These are phyloP conservation scores for Crotophaga sulcirostris DNA, from an alignment of 2,113 vertebrate species.

Conservation along the genomic window DNA sequence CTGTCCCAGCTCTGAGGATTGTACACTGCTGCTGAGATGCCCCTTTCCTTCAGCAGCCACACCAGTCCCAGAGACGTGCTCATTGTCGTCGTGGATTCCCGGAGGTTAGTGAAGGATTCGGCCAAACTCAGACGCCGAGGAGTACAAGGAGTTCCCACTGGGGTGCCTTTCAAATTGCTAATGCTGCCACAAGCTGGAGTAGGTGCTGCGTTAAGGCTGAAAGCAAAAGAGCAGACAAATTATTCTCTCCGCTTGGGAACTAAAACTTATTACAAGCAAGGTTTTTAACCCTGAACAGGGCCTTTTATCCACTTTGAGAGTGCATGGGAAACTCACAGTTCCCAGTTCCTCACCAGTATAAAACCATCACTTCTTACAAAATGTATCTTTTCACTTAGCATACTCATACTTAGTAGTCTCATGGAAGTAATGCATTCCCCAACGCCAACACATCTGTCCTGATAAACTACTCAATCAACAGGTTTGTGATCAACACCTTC, in stretches of 20 bases:
- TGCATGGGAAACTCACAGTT: not conserved
- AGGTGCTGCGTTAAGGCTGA: slow-evolving; percentile 79
- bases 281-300: not conserved
- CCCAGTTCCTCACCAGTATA: not conserved
- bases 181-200: slow-evolving; percentile 80
- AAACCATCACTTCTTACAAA: not conserved
- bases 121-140: slow-evolving; percentile 91
- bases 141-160: slow-evolving; percentile 89
- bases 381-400: not conserved
- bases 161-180: slow-evolving; percentile 84
- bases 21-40: slow-evolving; percentile 93
- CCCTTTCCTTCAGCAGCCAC: slow-evolving; percentile 89
- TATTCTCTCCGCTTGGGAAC: not conserved
- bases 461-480: not conserved
- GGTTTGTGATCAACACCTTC: not conserved
- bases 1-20: slow-evolving; percentile 91
- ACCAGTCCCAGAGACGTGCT: slow-evolving; percentile 95
- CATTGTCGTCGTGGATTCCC: slow-evolving; percentile 94
- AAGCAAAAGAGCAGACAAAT: slow-evolving; percentile 33
- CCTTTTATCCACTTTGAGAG: not conserved
- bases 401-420: not conserved
- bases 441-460: not conserved
- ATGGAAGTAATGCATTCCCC: not conserved
- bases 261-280: not conserved
- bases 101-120: slow-evolving; percentile 92